These are phyloP conservation scores for Phasianus colchicus DNA, from an alignment of 2,113 vertebrate genomes.

Conservation along the genomic window DNA sequence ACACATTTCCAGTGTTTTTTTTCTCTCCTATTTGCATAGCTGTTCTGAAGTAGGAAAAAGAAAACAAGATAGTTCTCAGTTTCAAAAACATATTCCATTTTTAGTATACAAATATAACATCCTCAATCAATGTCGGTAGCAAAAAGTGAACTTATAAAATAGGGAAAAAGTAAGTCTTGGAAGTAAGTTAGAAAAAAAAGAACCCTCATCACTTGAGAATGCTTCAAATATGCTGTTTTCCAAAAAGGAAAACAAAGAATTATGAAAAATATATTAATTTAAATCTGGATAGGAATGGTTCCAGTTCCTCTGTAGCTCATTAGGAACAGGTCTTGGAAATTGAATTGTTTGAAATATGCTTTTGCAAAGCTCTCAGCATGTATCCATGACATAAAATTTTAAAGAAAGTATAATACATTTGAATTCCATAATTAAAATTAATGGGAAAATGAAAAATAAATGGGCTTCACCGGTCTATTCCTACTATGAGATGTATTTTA, in stretches of 20 bases:
- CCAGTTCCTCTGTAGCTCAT: conserved; percentile 62
- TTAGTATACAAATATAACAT: conserved; percentile 21
- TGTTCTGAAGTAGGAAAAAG: neutral
- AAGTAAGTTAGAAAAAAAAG: neutral
- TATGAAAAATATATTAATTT: conserved; percentile 63
- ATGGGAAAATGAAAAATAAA: conserved; percentile 77
- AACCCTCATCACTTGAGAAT: neutral
- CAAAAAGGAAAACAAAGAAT: conserved; percentile 1
- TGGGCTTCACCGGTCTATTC: conserved; percentile 48
- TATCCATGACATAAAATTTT: conserved; percentile 73
- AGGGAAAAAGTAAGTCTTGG: neutral
- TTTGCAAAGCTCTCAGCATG: conserved; percentile 71
- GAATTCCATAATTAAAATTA: conserved; percentile 82
- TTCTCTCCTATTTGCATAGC: neutral
- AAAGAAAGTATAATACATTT: conserved; percentile 75
- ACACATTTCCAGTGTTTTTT: neutral
- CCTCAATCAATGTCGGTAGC: neutral
- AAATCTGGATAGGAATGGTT: conserved; percentile 34
- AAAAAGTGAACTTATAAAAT: neutral
- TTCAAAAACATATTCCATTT: neutral
- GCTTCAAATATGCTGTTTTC: conserved; percentile 61
- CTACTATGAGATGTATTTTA: conserved; percentile 23
- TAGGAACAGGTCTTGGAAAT: conserved; percentile 71
- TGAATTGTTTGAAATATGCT: conserved; percentile 75
- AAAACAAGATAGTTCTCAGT: neutral